These are phyloP conservation scores for Pipa parva DNA, from an alignment of 2,113 vertebrate species.

Conservation along the genomic window DNA sequence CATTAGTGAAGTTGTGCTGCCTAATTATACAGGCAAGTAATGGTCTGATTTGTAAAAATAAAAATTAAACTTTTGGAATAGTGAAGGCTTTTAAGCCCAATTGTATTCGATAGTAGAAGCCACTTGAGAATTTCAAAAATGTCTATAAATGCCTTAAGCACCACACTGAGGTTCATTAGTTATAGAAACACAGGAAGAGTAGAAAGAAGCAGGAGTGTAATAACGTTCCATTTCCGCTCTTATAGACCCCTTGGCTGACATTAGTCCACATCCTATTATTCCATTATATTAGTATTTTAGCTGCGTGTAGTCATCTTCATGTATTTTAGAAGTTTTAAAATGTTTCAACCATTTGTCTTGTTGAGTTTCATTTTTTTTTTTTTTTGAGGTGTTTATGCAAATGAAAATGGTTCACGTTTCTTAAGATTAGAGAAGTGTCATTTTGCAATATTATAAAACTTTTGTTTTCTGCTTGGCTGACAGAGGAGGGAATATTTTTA, in stretches of 20 bases:
- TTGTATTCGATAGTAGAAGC: slow-evolving; percentile 61
- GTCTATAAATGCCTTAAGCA: slow-evolving; percentile 24
- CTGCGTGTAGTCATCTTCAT: not conserved
- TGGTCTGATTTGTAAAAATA: slow-evolving; percentile 60
- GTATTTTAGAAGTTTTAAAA: not conserved
- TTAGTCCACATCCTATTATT: not conserved
- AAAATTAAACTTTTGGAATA: slow-evolving; percentile 57
- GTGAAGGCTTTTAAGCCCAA: slow-evolving; percentile 63
- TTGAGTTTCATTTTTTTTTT: no score
- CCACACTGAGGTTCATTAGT: slow-evolving; percentile 21
- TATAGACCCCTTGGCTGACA: slow-evolving; percentile 9
- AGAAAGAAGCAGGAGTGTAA: slow-evolving; percentile 9
- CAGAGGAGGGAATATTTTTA: no score
- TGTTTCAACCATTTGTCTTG: no score
- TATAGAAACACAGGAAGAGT: slow-evolving; percentile 9
- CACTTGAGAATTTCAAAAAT: slow-evolving; percentile 42
- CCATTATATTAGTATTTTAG: not conserved
- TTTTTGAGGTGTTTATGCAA: no score
- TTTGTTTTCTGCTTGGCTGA: no score
- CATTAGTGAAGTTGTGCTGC: slow-evolving; percentile 58
- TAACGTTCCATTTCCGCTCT: not conserved
- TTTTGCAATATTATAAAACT: no score
- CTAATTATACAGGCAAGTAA: slow-evolving; percentile 64
- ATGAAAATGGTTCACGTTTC: no score
- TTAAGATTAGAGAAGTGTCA: no score